Percentiles rank a stretch among this genome's conserved stretches.
Evolutionary conservation across 1,140 invertebrate species (phyloP).

Genomic region (Hestina assimilis): DNA sequence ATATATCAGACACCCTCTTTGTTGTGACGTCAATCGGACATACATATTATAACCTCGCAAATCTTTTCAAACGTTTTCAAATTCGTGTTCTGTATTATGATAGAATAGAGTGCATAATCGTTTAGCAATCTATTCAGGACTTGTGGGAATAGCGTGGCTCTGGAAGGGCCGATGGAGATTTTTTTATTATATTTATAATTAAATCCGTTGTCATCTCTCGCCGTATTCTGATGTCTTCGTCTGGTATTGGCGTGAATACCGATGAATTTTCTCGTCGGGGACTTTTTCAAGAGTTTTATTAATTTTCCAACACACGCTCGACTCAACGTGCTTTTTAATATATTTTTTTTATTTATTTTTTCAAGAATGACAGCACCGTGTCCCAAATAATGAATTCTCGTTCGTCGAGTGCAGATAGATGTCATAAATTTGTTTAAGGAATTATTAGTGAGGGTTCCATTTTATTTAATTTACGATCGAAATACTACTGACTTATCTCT

Average conservation of each 20-base stretch:
- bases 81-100: constrained; percentile 14
- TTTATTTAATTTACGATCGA: not conserved
- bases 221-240: constrained; percentile 60
- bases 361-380: constrained; percentile 20
- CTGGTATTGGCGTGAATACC: constrained; percentile 72
- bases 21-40: constrained; percentile 63
- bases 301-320: constrained; percentile 46
- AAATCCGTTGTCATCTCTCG: constrained; percentile 75
- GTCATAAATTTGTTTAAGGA: constrained; percentile 4
- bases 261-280: constrained; percentile 52
- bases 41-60: constrained; percentile 61
- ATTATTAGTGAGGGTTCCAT: not conserved
- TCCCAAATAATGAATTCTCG: constrained; percentile 9
- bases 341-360: constrained; percentile 14
- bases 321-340: constrained; percentile 14
- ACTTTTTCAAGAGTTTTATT: constrained; percentile 67
- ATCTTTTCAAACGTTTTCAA: constrained; percentile 22
- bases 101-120: constrained; percentile 29
- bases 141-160: constrained; percentile 36
- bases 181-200: constrained; percentile 77
- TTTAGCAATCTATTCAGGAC: constrained; percentile 26
- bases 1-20: constrained; percentile 63
- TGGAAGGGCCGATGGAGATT: constrained; percentile 67
- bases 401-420: constrained; percentile 6
- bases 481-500: too few species aligned